A percentile compares a stretch with the other conserved stretches of the same genome.
These are phyloP conservation scores for Sprattus sprattus DNA, from an alignment of 2,113 vertebrate species.

Conservation along the genomic window DNA sequence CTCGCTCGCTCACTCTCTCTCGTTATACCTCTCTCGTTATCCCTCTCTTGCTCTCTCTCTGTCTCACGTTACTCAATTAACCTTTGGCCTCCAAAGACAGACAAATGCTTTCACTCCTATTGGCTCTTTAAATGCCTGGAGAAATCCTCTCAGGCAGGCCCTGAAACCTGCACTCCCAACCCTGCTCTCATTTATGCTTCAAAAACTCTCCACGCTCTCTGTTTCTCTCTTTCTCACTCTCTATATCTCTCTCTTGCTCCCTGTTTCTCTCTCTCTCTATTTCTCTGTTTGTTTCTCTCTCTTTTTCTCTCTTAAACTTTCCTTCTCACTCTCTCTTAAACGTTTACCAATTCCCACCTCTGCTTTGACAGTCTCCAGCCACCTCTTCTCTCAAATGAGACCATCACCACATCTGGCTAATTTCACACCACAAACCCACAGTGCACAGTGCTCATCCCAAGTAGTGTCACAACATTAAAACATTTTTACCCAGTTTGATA, in stretches of 20 bases:
- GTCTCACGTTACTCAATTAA: constrained; percentile 13
- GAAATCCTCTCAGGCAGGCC: neutral
- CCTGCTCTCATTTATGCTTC: no score
- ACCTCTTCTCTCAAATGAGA: neutral
- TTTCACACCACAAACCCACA: neutral
- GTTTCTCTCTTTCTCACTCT: constrained; percentile 24
- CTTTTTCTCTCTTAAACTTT: no score
- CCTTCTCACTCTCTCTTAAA: no score
- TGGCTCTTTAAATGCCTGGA: constrained; percentile 20
- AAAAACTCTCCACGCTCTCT: neutral
- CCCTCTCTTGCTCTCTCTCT: neutral
- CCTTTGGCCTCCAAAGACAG: constrained; percentile 7
- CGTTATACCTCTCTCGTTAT: neutral
- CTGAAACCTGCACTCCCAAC: no score
- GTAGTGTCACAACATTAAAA: no score
- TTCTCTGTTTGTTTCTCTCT: constrained; percentile 20
- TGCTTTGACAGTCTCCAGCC: neutral
- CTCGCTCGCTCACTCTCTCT: neutral
- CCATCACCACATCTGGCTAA: neutral
- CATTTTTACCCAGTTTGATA: no score
- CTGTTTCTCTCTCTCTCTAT: neutral
- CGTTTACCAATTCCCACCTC: neutral
- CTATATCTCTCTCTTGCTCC: no score
- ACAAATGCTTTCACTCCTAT: constrained; percentile 7
- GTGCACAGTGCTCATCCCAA: no score